Percentiles rank a stretch among this genome's conserved stretches.
Evolutionary conservation across 2,113 vertebrate species (phyloP).

Genomic region (Cottus gobio): DNA sequence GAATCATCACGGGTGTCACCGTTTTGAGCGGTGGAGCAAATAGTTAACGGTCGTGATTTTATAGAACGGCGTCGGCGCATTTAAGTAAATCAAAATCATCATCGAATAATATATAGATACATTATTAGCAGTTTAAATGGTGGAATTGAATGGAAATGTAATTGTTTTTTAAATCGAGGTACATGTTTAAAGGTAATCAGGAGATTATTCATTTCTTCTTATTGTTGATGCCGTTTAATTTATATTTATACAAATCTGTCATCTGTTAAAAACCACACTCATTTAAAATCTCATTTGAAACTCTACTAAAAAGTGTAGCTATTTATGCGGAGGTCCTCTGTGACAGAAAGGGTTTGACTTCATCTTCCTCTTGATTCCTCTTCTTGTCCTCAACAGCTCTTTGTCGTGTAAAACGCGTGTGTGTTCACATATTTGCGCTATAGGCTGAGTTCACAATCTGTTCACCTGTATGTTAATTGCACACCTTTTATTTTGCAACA

Average conservation of each 20-base stretch:
- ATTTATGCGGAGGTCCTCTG: constrained; percentile 5
- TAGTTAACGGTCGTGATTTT: constrained; percentile 46
- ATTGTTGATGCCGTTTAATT: background rate
- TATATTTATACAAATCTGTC: background rate
- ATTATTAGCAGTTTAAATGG: background rate
- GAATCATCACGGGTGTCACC: constrained; percentile 60
- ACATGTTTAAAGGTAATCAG: background rate
- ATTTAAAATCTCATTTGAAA: background rate
- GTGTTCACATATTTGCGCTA: constrained; percentile 42
- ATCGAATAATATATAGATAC: too few species aligned
- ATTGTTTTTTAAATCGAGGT: background rate
- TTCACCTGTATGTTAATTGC: constrained; percentile 65
- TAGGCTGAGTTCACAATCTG: constrained; percentile 57
- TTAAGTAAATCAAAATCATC: background rate
- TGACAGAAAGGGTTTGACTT: constrained; percentile 5
- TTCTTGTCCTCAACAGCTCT: constrained; percentile 4
- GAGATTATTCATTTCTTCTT: background rate
- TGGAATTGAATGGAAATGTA: background rate
- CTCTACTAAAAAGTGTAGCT: background rate
- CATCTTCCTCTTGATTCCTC: constrained; percentile 1
- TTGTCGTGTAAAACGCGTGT: constrained; percentile 32
- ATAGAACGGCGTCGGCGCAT: constrained; percentile 22
- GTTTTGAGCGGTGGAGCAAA: constrained; percentile 41
- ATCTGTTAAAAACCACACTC: background rate
- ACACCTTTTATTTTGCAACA: constrained; percentile 59